phyloP scores from a whole-genome alignment of 2,888 invertebrate species.

The Ypsolopha scabrella region DNA sequence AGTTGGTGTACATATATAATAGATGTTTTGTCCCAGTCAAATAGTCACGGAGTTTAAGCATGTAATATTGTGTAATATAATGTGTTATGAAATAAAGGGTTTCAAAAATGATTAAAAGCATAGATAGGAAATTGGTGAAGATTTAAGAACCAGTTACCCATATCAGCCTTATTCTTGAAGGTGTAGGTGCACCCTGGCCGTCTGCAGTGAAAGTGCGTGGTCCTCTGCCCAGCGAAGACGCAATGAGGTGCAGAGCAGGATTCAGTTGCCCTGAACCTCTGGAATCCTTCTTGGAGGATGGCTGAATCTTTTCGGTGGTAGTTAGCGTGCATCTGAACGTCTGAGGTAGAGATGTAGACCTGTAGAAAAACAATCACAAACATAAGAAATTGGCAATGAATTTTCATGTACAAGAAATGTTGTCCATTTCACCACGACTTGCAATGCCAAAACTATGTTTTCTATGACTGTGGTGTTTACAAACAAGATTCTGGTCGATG shows the following conservation, averaged over 20 bases:
- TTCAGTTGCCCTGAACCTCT: slow-evolving; percentile 95
- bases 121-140: too few species aligned
- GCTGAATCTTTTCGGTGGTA: slow-evolving; percentile 98
- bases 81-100: too few species aligned
- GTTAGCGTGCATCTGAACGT: slow-evolving; percentile 99
- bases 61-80: too few species aligned
- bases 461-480: neutral
- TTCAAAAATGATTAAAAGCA: too few species aligned
- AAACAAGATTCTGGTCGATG: too few species aligned
- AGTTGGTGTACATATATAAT: too few species aligned
- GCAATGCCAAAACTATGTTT: too few species aligned
- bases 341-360: slow-evolving; percentile 98
- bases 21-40: too few species aligned
- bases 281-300: slow-evolving; percentile 97
- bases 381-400: neutral
- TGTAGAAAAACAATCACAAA: slow-evolving; percentile 16
- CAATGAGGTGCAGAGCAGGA: slow-evolving; percentile 94
- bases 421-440: too few species aligned
- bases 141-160: slow-evolving; percentile 78
- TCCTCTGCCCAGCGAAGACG: slow-evolving; percentile 92
- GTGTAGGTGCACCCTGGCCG: slow-evolving; percentile 92
- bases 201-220: slow-evolving; percentile 98
- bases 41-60: too few species aligned
- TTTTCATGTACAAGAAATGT: too few species aligned
- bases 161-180: slow-evolving; percentile 99